A percentile compares a stretch with the other conserved stretches of the same genome.
phyloP scores from a whole-genome alignment of 2,113 vertebrate genomes.

The Nothocercus nigrocapillus region DNA sequence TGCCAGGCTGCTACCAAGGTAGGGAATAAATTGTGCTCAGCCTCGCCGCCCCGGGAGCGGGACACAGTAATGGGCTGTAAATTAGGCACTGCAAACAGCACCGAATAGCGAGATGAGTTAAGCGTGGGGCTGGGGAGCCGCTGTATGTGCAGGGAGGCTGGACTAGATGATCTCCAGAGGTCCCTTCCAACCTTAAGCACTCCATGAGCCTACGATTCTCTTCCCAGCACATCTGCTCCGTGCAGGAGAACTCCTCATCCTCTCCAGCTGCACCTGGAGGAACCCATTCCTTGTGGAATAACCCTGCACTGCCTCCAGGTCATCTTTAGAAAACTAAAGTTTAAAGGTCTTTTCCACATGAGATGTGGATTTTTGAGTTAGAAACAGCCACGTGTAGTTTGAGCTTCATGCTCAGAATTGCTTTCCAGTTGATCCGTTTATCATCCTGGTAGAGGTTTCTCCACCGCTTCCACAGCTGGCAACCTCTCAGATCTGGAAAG shows the following conservation, averaged over 20 bases:
- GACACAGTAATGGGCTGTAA: conserved; percentile 24
- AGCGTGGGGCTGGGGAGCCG: background rate
- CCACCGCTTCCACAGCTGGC: background rate
- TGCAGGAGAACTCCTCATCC: background rate
- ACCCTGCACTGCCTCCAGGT: background rate
- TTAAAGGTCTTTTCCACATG: background rate
- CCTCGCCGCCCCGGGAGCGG: background rate
- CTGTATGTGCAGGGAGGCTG: background rate
- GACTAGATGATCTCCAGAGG: too few species aligned
- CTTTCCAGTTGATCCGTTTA: background rate
- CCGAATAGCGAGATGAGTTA: background rate
- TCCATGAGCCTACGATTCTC: too few species aligned
- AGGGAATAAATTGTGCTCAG: conserved; percentile 2
- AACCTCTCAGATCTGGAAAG: background rate
- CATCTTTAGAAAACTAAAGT: background rate
- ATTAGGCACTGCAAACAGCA: background rate
- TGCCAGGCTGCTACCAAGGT: background rate
- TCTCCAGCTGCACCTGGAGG: background rate
- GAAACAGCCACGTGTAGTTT: background rate
- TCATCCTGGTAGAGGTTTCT: background rate
- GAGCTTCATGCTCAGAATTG: background rate
- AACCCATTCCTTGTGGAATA: background rate
- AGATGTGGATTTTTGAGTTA: background rate
- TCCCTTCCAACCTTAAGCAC: too few species aligned
- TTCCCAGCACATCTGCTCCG: background rate